These are phyloP conservation scores for Alloscopus bannaensis DNA, from an alignment of 2,888 invertebrate species.

Conservation along the genomic window DNA sequence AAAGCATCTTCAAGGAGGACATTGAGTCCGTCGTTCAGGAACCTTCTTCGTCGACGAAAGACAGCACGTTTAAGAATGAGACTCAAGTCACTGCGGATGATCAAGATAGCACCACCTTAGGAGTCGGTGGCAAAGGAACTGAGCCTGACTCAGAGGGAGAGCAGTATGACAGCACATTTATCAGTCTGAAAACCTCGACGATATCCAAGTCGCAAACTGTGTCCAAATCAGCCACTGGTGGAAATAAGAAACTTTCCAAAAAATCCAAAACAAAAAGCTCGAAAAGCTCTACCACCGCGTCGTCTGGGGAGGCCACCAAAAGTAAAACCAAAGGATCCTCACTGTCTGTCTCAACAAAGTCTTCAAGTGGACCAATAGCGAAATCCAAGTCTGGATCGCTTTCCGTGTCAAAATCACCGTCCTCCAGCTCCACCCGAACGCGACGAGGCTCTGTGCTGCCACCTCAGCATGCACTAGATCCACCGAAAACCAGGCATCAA, in stretches of 20 bases:
- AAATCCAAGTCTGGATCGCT: conserved; percentile 17
- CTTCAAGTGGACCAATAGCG: neutral
- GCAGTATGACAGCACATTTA: conserved; percentile 36
- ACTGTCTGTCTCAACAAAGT: neutral
- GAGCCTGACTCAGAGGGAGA: too few relatives aligned
- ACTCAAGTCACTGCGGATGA: neutral
- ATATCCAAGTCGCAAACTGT: conserved; percentile 13
- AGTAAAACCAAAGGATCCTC: neutral
- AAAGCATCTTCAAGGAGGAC: conserved; percentile 33
- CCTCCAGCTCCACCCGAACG: neutral
- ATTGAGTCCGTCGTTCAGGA: too few relatives aligned
- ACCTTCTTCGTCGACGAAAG: neutral
- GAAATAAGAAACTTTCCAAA: neutral
- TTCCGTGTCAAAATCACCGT: conserved; percentile 23
- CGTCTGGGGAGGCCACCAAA: neutral
- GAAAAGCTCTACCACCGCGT: neutral
- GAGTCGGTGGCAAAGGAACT: neutral
- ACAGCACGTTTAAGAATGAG: neutral
- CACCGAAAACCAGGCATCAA: conserved; percentile 51
- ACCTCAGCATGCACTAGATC: conserved; percentile 28
- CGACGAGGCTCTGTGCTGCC: conserved; percentile 5
- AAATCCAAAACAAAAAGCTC: conserved; percentile 6
- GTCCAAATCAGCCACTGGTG: neutral
- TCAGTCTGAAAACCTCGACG: conserved; percentile 23
- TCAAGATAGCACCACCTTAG: neutral